Conservation (phyloP, 2,888 invertebrate genomes). For the Mantis religiosa region DNA sequence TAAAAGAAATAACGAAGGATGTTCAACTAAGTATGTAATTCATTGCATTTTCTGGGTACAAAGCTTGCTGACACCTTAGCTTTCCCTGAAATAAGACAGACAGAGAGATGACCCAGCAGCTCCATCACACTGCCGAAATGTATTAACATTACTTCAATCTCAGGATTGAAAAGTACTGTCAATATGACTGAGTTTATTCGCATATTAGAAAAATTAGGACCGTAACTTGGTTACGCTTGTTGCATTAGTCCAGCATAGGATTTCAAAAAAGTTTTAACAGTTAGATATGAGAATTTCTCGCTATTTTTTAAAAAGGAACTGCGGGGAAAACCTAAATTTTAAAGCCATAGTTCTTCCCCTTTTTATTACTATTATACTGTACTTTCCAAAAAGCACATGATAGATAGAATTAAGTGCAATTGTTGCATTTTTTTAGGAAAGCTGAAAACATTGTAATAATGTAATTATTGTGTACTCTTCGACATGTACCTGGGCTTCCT, state of each 20-base stretch:
- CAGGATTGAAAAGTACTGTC: background rate
- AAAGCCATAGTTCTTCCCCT: slow-evolving; percentile 1
- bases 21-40: background rate
- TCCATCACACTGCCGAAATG: slow-evolving; percentile 5
- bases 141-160: background rate
- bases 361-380: slow-evolving; percentile 2
- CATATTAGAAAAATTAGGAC: background rate
- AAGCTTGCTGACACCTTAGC: background rate
- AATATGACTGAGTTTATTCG: background rate
- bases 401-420: background rate
- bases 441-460: background rate
- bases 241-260: background rate
- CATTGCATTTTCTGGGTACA: background rate
- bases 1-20: background rate
- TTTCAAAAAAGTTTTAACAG: background rate
- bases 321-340: background rate
- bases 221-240: background rate
- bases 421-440: background rate
- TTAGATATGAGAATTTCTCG: background rate
- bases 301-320: slow-evolving; percentile 5
- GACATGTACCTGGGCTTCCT: slow-evolving; percentile 7
- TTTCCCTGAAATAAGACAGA: background rate
- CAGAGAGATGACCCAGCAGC: background rate
- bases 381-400: background rate
- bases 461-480: background rate